phyloP scores from a whole-genome alignment of 2,113 vertebrate species.

The Clarias batrachus region DNA sequence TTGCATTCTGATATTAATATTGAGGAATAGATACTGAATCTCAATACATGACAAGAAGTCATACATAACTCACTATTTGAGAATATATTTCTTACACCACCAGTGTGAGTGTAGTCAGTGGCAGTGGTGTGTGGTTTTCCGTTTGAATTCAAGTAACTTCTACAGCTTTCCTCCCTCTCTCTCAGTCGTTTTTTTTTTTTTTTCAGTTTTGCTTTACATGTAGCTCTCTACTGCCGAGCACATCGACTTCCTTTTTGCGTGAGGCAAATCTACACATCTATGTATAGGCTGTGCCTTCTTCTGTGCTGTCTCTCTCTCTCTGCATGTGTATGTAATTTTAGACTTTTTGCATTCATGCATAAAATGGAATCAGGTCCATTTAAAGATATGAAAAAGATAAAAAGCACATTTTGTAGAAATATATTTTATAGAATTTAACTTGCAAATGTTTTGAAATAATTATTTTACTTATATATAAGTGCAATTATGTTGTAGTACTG shows the following conservation, averaged over 20 bases:
- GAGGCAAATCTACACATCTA: not conserved
- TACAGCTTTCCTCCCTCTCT: not conserved
- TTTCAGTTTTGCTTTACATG: conserved; percentile 19
- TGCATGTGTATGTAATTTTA: conserved; percentile 11
- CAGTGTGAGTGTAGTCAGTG: not conserved
- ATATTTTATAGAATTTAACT: not conserved
- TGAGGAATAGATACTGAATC: not conserved
- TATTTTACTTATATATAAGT: not conserved
- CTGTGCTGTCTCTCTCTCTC: not conserved
- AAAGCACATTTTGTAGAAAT: not conserved
- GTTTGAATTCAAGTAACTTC: conserved; percentile 27
- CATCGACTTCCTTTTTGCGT: conserved; percentile 39
- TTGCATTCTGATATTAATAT: not conserved
- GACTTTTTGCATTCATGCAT: not conserved
- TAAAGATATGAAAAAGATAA: not conserved
- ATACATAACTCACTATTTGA: not conserved
- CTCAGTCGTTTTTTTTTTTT: not conserved
- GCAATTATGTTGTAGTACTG: not conserved
- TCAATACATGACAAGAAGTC: not conserved
- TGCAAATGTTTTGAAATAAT: not conserved
- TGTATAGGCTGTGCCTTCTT: conserved; percentile 3
- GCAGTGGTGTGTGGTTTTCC: conserved; percentile 20
- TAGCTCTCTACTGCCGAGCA: not conserved
- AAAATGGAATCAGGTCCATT: not conserved
- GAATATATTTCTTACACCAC: not conserved